Evolutionary conservation across 1,140 invertebrate species (phyloP).

Genomic region (Mylabris phalerata): DNA sequence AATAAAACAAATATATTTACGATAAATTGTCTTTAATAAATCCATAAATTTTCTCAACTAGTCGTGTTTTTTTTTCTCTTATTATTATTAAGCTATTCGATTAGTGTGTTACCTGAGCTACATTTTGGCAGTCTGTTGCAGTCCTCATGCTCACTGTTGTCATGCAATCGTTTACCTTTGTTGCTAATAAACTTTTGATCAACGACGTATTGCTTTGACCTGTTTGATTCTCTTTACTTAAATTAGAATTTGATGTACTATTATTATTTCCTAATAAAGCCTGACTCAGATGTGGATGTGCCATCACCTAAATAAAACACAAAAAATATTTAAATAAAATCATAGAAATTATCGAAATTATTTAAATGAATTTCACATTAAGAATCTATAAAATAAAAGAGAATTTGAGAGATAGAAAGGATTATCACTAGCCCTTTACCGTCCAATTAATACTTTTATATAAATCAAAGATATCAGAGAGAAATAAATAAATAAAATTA

Average conservation of each 20-base stretch:
- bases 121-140: conserved; percentile 42
- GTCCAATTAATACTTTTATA: neutral
- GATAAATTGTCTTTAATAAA: neutral
- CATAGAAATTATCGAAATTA: too few relatives aligned
- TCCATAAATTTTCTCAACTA: neutral
- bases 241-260: conserved; percentile 39
- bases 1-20: conserved; percentile 5
- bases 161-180: conserved; percentile 70
- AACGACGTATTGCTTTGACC: conserved; percentile 52
- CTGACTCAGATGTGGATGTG: conserved; percentile 57
- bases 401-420: conserved; percentile 7
- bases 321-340: too few relatives aligned
- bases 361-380: neutral
- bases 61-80: neutral
- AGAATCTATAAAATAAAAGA: conserved; percentile 9
- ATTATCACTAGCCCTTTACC: conserved; percentile 1
- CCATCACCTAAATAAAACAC: conserved; percentile 43
- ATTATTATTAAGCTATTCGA: conserved; percentile 14
- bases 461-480: too few relatives aligned
- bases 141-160: conserved; percentile 45
- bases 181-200: conserved; percentile 79
- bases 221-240: conserved; percentile 29
- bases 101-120: conserved; percentile 45
- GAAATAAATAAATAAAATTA: too few relatives aligned
- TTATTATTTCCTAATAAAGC: conserved; percentile 48